phyloP scores from a whole-genome alignment of 2,888 invertebrate genomes.

The Arrhopalites spinosus region DNA sequence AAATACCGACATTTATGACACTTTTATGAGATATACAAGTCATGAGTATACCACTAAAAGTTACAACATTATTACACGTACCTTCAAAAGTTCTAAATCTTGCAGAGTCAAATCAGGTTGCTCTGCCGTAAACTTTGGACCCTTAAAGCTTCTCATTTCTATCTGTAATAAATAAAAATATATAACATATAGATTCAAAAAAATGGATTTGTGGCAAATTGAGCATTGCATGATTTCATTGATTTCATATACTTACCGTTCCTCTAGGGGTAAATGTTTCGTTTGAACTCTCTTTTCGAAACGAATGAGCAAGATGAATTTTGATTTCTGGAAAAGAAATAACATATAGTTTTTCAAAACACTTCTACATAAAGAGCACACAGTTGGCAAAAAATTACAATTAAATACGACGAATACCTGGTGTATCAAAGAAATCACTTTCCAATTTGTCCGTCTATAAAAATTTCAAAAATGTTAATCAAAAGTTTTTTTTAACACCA shows the following conservation, averaged over 20 bases:
- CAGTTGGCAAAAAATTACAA: too few relatives aligned
- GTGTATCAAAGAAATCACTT: conserved; percentile 53
- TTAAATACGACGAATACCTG: too few relatives aligned
- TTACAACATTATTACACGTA: conserved; percentile 10
- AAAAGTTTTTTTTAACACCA: background rate
- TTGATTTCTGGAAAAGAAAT: conserved; percentile 49
- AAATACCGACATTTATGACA: too few relatives aligned
- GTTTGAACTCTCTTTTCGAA: conserved; percentile 33
- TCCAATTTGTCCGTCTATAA: conserved; percentile 49
- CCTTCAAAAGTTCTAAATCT: conserved; percentile 46
- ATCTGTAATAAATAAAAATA: too few relatives aligned
- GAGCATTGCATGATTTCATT: too few relatives aligned
- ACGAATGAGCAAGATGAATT: conserved; percentile 48
- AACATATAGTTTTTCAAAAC: too few relatives aligned
- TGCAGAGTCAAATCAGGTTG: conserved; percentile 47
- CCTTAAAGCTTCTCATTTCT: conserved; percentile 48
- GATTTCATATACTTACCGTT: background rate
- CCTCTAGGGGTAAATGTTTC: conserved; percentile 45
- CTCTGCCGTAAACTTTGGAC: conserved; percentile 48
- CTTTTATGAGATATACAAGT: too few relatives aligned
- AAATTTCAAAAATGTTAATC: background rate
- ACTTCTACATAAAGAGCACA: too few relatives aligned
- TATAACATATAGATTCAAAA: too few relatives aligned
- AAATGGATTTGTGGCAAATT: too few relatives aligned
- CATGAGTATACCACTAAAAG: background rate